phyloP scores from a whole-genome alignment of 2,888 invertebrate species.

The Gnatocerus cornutus region DNA sequence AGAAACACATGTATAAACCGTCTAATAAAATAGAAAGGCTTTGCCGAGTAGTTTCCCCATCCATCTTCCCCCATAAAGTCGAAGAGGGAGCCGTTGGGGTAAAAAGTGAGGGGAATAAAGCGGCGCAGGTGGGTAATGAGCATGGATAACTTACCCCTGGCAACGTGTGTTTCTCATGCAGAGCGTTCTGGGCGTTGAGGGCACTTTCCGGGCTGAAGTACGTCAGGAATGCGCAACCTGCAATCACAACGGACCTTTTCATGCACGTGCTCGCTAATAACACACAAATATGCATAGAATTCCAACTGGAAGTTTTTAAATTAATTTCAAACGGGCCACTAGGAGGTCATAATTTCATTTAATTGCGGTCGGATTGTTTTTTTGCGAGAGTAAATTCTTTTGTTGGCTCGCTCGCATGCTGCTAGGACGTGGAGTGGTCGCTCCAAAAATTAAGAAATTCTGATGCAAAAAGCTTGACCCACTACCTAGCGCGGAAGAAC shows the following conservation, averaged over 20 bases:
- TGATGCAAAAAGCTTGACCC: no score
- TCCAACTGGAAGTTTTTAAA: conserved; percentile 37
- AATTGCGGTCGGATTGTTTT: conserved; percentile 22
- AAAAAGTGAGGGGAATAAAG: conserved; percentile 34
- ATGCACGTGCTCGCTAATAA: conserved; percentile 52
- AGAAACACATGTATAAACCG: conserved; percentile 45
- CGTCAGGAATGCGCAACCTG: conserved; percentile 99
- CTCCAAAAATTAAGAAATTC: no score
- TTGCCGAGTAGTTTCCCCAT: conserved; percentile 33
- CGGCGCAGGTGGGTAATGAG: conserved; percentile 53
- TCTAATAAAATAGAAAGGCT: conserved; percentile 41
- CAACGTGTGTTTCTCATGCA: conserved; percentile 98
- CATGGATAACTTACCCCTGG: conserved; percentile 90
- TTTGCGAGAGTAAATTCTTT: conserved; percentile 22
- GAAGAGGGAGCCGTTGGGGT: conserved; percentile 24
- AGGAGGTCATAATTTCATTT: conserved; percentile 28
- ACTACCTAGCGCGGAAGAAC: no score
- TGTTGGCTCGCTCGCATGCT: conserved; percentile 22
- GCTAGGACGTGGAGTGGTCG: conserved; percentile 18
- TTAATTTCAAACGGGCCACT: conserved; percentile 20
- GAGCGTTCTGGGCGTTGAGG: conserved; percentile 91
- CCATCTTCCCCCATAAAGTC: conserved; percentile 39
- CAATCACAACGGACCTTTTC: conserved; percentile 68
- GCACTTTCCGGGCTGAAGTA: conserved; percentile 98
- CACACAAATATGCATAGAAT: conserved; percentile 47